These are phyloP conservation scores for Eubasilissa splendida DNA, from an alignment of 2,888 invertebrate species.

Conservation along the genomic window DNA sequence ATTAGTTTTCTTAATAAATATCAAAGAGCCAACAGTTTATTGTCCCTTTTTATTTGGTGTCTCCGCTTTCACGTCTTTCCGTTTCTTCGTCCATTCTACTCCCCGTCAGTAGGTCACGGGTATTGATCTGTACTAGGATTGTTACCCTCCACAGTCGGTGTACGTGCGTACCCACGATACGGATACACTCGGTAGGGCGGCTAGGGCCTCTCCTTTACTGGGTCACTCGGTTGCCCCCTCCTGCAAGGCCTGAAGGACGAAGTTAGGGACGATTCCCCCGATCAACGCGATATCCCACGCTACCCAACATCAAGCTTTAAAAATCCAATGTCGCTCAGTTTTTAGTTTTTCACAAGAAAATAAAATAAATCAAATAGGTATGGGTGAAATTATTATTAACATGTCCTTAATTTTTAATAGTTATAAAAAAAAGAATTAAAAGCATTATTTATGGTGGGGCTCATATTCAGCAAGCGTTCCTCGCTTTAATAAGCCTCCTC, in stretches of 20 bases:
- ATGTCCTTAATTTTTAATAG: no score
- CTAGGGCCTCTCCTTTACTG: constrained; percentile 24
- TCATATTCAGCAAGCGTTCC: no score
- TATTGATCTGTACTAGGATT: constrained; percentile 45
- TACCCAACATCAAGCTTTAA: not conserved
- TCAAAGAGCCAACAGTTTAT: no score
- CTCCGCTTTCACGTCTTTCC: constrained; percentile 2
- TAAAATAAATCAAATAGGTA: no score
- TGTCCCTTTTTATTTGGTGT: constrained; percentile 30
- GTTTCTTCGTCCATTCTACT: constrained; percentile 12
- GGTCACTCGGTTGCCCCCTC: constrained; percentile 29
- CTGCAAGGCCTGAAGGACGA: not conserved
- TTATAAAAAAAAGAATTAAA: no score
- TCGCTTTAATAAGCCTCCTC: no score
- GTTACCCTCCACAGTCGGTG: constrained; percentile 28
- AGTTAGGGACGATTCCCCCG: constrained; percentile 18
- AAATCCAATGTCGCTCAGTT: no score
- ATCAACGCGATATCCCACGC: constrained; percentile 15
- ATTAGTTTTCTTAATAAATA: no score
- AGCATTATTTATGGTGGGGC: no score
- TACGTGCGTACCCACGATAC: constrained; percentile 19
- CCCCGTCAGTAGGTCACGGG: constrained; percentile 47
- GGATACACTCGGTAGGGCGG: not conserved
- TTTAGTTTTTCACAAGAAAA: no score
- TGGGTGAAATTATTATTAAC: no score